phyloP scores from a whole-genome alignment of 1,140 invertebrate species.

The Euwallacea fornicatus region DNA sequence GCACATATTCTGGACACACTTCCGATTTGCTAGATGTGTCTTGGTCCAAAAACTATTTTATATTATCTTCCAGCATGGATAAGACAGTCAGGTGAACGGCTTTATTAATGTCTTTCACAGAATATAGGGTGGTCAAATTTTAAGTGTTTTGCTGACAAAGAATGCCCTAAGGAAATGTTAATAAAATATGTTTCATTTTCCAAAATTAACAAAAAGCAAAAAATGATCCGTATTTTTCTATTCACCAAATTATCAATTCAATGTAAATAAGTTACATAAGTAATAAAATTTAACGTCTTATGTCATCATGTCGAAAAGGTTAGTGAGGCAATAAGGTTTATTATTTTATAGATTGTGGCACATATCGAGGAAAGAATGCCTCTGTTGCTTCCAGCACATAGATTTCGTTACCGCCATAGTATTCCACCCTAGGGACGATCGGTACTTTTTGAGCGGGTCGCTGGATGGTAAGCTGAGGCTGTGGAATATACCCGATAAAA shows the following conservation, averaged over 20 bases:
- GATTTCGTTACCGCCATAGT: slow-evolving; percentile 99
- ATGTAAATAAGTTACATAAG: too few species aligned
- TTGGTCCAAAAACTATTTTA: slow-evolving; percentile 99
- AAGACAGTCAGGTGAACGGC: slow-evolving; percentile 78
- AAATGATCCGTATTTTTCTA: too few species aligned
- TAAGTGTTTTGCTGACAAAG: background rate
- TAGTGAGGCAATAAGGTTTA: background rate
- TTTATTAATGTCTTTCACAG: background rate
- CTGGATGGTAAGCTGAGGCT: slow-evolving; percentile 94
- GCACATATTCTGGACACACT: slow-evolving; percentile 91
- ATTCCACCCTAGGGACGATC: slow-evolving; percentile 94
- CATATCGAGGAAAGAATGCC: slow-evolving; percentile 92
- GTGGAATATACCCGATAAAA: slow-evolving; percentile 99
- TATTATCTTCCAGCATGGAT: slow-evolving; percentile 97
- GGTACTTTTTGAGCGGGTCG: slow-evolving; percentile 94
- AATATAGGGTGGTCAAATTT: background rate
- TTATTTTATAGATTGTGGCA: slow-evolving; percentile 75
- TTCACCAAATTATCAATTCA: too few species aligned
- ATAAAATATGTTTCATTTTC: too few species aligned
- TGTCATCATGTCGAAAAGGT: too few species aligned
- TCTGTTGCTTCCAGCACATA: slow-evolving; percentile 98
- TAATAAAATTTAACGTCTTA: background rate
- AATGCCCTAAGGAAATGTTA: too few species aligned
- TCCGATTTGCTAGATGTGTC: slow-evolving; percentile 95
- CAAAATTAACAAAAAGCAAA: too few species aligned